Percentiles rank a stretch among this genome's conserved stretches.
phyloP scores from a whole-genome alignment of 1,140 invertebrate species.

The Nasonia longicornis region DNA sequence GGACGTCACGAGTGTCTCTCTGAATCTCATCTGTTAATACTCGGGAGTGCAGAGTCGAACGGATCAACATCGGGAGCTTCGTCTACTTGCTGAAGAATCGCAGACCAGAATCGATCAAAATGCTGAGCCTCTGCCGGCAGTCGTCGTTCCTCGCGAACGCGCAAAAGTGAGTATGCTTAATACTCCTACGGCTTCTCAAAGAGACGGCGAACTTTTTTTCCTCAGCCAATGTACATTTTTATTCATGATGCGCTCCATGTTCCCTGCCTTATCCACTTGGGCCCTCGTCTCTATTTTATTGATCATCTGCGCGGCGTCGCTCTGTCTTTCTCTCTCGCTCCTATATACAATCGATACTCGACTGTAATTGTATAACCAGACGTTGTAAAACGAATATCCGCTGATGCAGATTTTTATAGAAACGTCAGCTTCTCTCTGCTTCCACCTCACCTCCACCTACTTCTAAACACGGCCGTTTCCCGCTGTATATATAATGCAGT shows the following conservation, averaged over 20 bases:
- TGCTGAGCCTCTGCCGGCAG: slow-evolving; percentile 58
- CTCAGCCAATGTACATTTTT: too few relatives aligned
- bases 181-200: neutral
- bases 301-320: neutral
- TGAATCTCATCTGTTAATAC: neutral
- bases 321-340: neutral
- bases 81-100: too few relatives aligned
- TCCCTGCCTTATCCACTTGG: neutral
- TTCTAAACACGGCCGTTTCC: slow-evolving; percentile 27
- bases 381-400: neutral
- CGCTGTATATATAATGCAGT: neutral
- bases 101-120: slow-evolving; percentile 33
- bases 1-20: neutral
- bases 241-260: too few relatives aligned
- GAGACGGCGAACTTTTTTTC: neutral
- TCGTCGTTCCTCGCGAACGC: slow-evolving; percentile 53
- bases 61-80: neutral
- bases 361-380: neutral
- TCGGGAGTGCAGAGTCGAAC: neutral
- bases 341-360: neutral
- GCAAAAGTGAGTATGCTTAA: slow-evolving; percentile 58
- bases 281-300: neutral
- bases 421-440: neutral
- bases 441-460: neutral
- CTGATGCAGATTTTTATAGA: neutral